Percentiles rank a stretch among this genome's conserved stretches.
Conservation (phyloP, 2,113 vertebrate genomes). For the Scatophagus argus region DNA sequence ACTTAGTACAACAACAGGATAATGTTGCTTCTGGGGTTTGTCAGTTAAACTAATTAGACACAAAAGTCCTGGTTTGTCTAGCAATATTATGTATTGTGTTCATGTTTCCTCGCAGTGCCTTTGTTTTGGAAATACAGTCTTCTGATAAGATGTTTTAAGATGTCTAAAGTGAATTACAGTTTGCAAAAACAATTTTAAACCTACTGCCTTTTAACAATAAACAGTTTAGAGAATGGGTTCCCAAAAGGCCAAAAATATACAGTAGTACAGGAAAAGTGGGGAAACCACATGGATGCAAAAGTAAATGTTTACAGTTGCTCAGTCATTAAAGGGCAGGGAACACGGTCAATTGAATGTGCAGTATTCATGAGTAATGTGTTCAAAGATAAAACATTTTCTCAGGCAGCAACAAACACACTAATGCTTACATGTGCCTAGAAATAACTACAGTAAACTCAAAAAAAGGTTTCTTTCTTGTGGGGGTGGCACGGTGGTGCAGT, state of each 20-base stretch:
- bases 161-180: slow-evolving; percentile 39
- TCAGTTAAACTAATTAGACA: slow-evolving; percentile 8
- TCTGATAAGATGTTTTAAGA: slow-evolving; percentile 29
- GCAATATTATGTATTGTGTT: slow-evolving; percentile 25
- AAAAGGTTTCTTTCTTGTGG: too few relatives aligned
- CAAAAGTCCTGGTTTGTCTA: slow-evolving; percentile 12
- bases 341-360: slow-evolving; percentile 4
- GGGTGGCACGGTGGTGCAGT: too few relatives aligned
- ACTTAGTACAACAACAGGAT: slow-evolving; percentile 4
- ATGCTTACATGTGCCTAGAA: background rate
- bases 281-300: slow-evolving; percentile 38
- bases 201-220: slow-evolving; percentile 38
- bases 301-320: slow-evolving; percentile 43
- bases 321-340: slow-evolving; percentile 24
- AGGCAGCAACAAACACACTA: background rate
- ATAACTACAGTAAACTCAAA: background rate
- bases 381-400: slow-evolving; percentile 4
- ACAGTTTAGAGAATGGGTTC: slow-evolving; percentile 14
- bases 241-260: slow-evolving; percentile 41
- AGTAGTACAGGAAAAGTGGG: slow-evolving; percentile 7
- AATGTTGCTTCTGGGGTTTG: background rate
- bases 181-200: slow-evolving; percentile 44
- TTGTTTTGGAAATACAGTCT: slow-evolving; percentile 43
- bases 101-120: slow-evolving; percentile 27
- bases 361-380: background rate